Conservation (phyloP, 2,113 vertebrate genomes). For the Pimephales promelas region DNA sequence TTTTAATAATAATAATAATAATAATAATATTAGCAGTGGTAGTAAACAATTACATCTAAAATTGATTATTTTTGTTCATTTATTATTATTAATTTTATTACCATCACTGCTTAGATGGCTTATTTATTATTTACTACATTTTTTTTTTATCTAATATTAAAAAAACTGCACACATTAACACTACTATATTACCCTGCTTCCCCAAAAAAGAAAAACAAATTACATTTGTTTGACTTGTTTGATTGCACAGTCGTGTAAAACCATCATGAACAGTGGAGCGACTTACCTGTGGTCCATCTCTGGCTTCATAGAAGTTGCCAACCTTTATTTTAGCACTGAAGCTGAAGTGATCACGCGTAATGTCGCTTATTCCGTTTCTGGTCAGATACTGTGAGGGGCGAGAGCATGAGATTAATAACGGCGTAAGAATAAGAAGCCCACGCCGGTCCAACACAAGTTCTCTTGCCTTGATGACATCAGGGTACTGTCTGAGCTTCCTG, state of each 20-base stretch:
- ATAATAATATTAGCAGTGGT: no score
- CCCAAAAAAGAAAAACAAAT: background rate
- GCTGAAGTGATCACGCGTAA: constrained; percentile 97
- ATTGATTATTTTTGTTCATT: no score
- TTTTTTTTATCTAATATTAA: background rate
- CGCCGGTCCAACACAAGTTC: background rate
- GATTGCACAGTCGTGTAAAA: background rate
- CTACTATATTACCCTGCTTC: background rate
- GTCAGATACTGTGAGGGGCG: constrained; percentile 89
- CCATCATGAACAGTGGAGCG: no score
- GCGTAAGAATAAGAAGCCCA: background rate
- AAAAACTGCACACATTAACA: background rate
- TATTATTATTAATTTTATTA: no score
- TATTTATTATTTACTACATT: background rate
- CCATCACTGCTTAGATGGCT: no score
- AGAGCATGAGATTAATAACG: constrained; percentile 39
- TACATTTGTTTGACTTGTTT: background rate
- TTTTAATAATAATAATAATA: no score
- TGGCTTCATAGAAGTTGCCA: constrained; percentile 98
- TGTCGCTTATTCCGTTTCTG: constrained; percentile 93
- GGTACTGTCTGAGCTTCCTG: constrained; percentile 93
- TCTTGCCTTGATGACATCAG: constrained; percentile 92
- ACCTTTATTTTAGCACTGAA: constrained; percentile 97
- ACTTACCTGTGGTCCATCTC: constrained; percentile 90
- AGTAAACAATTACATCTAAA: no score